Evolutionary conservation across 2,888 invertebrate genomes (phyloP).

Genomic region (Drosophila tripunctata): DNA sequence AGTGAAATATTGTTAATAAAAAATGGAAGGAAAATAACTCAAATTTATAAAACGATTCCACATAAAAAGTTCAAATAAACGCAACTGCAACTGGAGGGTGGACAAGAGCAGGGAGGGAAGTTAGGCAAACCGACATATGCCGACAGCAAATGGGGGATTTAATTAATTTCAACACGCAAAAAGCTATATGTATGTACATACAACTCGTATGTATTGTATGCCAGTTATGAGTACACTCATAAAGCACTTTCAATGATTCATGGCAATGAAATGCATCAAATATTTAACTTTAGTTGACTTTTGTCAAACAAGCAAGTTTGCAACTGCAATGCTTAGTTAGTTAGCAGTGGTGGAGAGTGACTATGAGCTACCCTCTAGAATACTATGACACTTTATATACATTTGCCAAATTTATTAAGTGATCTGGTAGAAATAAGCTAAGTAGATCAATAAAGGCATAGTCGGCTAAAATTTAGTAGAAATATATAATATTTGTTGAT

Average conservation of each 20-base stretch:
- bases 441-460: too few relatives aligned
- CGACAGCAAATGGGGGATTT: constrained; percentile 50
- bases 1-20: constrained; percentile 41
- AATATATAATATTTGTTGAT: too few relatives aligned
- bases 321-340: neutral
- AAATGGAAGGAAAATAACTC: constrained; percentile 33
- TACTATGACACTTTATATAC: too few relatives aligned
- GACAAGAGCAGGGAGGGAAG: neutral
- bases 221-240: constrained; percentile 48
- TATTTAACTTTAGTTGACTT: constrained; percentile 31
- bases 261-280: constrained; percentile 58
- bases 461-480: too few relatives aligned
- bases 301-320: constrained; percentile 1
- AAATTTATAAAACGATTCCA: constrained; percentile 34
- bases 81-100: constrained; percentile 12
- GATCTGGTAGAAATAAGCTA: too few relatives aligned
- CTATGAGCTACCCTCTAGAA: neutral
- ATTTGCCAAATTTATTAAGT: too few relatives aligned
- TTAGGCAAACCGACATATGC: constrained; percentile 52
- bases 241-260: constrained; percentile 68
- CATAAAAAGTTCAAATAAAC: constrained; percentile 26
- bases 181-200: constrained; percentile 7
- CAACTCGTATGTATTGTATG: too few relatives aligned
- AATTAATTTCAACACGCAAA: constrained; percentile 75
- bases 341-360: neutral